Evolutionary conservation across 2,797 vertebrate genomes (phyloP), one percentile per base, ranked within the genome.

Genomic region (Sebastes vulpes): DNA sequence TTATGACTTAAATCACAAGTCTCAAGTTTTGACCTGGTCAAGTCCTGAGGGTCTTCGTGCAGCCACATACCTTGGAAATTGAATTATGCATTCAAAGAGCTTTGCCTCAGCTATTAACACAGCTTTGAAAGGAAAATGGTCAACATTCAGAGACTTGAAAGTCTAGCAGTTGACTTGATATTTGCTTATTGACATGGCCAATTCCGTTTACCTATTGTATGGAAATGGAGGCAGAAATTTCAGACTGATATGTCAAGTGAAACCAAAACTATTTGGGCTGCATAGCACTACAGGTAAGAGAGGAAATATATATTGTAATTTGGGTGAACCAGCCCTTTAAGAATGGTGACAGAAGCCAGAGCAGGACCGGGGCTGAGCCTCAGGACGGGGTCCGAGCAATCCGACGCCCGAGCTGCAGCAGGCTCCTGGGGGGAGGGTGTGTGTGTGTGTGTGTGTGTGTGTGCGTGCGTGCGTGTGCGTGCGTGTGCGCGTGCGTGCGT

Each of bases 381-480:
- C 23, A 2, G 70, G 21, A 29, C 31, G 3, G 50, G 74, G 61
- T 73, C 72, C 21, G 12, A 48, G 67, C 20, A 12, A 8, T 31
- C 35, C 28, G 77, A 58, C 48, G 26, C 75, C 23, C 20, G 4
- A 60, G 61, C 70, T 65, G 68, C 56, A 35, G 63, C 38, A 4
- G 35, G 52, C 50, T 23, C 65, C 66, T 72, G 64, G 35, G 60
- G 35, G 74, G 14, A 50, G 32, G 18, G 72, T 42, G 23, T 68
- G 71, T 77, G 61, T 42, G 60, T 32, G 26, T 35, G 28, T 68
- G 72, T 42, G 28, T 68, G 71, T 75, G 61, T 42, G 60, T 26
- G 32, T 35, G 35, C 5, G 35, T 38, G 31, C 9, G 31, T 31
- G 31, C 9, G 31, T 32, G 28, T 68, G 71, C 75, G 61, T 42